These are phyloP conservation scores for Falco punctatus DNA, from an alignment of 2,113 vertebrate genomes.

Conservation along the genomic window DNA sequence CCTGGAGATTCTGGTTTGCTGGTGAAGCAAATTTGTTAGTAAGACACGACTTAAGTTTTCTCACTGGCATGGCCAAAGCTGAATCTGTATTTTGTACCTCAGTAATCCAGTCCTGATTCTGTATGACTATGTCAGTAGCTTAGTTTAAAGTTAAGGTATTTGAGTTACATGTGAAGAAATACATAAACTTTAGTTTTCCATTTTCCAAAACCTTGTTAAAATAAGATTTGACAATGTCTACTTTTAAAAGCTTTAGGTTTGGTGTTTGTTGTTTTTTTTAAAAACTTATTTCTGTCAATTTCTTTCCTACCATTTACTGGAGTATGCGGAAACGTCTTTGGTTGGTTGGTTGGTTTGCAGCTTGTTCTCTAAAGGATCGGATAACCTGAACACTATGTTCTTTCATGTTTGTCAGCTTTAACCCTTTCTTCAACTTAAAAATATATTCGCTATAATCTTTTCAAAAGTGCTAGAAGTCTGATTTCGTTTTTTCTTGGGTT, in stretches of 20 bases:
- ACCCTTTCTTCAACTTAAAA: neutral
- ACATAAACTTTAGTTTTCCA: neutral
- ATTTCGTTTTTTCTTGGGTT: neutral
- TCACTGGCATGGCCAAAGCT: neutral
- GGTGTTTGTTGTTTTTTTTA: no score
- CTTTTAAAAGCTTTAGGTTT: neutral
- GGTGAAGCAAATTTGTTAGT: neutral
- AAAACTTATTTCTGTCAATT: neutral
- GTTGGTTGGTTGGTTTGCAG: neutral
- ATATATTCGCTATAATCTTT: neutral
- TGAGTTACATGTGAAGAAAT: neutral
- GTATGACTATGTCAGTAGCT: neutral
- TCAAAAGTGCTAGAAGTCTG: neutral
- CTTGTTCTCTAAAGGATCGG: neutral
- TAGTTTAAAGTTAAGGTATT: neutral
- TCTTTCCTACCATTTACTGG: neutral
- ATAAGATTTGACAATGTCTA: neutral
- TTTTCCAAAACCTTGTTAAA: neutral
- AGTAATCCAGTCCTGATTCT: neutral
- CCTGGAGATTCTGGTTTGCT: neutral
- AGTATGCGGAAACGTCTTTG: neutral
- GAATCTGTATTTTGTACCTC: neutral
- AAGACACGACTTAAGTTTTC: neutral
- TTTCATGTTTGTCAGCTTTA: neutral
- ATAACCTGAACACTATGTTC: neutral